phyloP scores from a whole-genome alignment of 2,888 invertebrate species.

The Pammene fasciana region DNA sequence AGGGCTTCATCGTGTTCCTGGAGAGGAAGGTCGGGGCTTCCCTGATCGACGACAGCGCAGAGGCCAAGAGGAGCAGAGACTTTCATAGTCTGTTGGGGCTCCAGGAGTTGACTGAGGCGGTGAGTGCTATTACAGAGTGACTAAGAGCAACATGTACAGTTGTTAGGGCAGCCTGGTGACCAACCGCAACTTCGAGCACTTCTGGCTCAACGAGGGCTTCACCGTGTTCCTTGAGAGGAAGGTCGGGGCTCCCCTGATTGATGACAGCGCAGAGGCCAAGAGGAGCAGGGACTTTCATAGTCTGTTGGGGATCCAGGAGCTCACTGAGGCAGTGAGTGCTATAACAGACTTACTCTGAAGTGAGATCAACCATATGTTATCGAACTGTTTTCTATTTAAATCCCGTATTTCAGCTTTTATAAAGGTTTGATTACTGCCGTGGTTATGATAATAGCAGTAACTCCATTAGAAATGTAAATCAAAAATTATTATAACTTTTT shows the following conservation, averaged over 20 bases:
- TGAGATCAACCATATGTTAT: too few species aligned
- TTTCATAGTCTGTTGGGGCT: conserved; percentile 91
- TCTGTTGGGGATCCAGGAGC: conserved; percentile 88
- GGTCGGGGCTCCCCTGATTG: conserved; percentile 86
- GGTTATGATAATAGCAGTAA: too few species aligned
- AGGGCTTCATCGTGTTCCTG: conserved; percentile 96
- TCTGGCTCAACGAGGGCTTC: conserved; percentile 98
- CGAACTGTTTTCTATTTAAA: too few species aligned
- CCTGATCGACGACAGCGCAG: conserved; percentile 82
- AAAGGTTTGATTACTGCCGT: too few species aligned
- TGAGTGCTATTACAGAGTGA: conserved; percentile 65
- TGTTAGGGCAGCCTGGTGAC: conserved; percentile 98
- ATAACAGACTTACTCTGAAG: neutral
- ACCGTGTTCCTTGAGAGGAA: conserved; percentile 96
- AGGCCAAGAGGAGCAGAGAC: conserved; percentile 85
- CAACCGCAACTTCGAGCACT: conserved; percentile 96
- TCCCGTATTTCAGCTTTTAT: too few species aligned
- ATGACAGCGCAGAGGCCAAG: conserved; percentile 72
- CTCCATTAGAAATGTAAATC: too few species aligned
- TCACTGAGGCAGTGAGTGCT: conserved; percentile 87
- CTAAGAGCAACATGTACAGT: conserved; percentile 95
- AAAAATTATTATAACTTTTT: too few species aligned
- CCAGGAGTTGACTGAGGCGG: conserved; percentile 89
- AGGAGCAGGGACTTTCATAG: conserved; percentile 91
- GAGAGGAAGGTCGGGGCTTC: conserved; percentile 91